A percentile compares a stretch with the other conserved stretches of the same genome.
Conservation (phyloP, 1,140 invertebrate genomes). For the Coelopa frigida region DNA sequence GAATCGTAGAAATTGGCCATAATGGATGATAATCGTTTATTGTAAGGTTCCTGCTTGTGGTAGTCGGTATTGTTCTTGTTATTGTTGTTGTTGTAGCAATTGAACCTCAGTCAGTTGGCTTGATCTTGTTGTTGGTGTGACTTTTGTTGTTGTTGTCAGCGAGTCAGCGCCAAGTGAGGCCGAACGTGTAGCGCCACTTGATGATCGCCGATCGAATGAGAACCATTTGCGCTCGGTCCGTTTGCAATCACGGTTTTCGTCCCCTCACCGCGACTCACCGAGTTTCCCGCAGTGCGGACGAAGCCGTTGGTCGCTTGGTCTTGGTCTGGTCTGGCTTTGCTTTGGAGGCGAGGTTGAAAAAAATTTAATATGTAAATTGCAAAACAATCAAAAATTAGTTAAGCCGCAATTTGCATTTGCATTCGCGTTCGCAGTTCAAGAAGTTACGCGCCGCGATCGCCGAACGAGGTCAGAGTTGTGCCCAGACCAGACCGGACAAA, state of each 20-base stretch:
- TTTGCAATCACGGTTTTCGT: background rate
- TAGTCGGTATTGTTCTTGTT: slow-evolving; percentile 3
- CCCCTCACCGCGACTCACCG: background rate
- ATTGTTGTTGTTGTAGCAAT: background rate
- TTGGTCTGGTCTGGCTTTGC: background rate
- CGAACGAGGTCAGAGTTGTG: too few relatives aligned
- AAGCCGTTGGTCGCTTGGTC: background rate
- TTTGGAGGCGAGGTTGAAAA: background rate
- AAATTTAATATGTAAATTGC: slow-evolving; percentile 18
- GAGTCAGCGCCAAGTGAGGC: background rate
- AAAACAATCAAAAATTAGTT: slow-evolving; percentile 18
- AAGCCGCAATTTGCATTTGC: too few relatives aligned
- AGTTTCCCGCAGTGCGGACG: background rate
- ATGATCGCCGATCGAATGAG: slow-evolving; percentile 11
- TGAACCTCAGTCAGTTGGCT: background rate
- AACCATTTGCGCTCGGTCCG: background rate
- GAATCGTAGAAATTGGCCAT: too few relatives aligned
- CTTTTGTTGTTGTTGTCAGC: background rate
- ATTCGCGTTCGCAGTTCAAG: too few relatives aligned
- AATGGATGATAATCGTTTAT: slow-evolving; percentile 18
- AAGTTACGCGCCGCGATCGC: too few relatives aligned
- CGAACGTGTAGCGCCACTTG: slow-evolving; percentile 18
- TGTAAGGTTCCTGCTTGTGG: slow-evolving; percentile 5
- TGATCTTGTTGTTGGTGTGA: slow-evolving; percentile 3
- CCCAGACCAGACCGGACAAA: too few relatives aligned